Base-by-base conservation (phyloP, 1,140 invertebrate species). In the Globodera ellingtonae region DNA sequence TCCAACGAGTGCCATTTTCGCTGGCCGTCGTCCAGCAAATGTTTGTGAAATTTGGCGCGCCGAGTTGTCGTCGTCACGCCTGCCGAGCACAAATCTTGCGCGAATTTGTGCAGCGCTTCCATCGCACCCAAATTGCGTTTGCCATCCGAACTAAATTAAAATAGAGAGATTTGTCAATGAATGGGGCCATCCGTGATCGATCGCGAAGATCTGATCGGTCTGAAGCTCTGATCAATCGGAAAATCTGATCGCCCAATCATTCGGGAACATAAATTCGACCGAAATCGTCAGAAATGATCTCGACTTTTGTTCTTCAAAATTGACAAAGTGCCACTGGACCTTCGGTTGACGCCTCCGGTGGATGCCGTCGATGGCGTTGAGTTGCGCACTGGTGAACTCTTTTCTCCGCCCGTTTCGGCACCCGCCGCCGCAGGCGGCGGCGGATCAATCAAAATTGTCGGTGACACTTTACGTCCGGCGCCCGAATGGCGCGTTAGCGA, bases 1-100 rank as follows among this genome's bases (percentile, higher is more conserved):
- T 77, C 75, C 52, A 77, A 67, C 48, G 75, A 77, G 35, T 48
- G 52, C 75, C 75, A 77, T 24, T 77, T 77, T 8, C 75, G 69
- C 2, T 62, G 65, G 24, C 65, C 62, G 13, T 77, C 75, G 35
- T 59, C 75, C 24, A 77, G 24, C 46, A 62, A 77, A 48, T 62
- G 65, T 47, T 69, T 77, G 59, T 50, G 75, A 67, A 69, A 46
- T 47, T 77, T 77, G 74, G 74, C n/a, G 69, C 75, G 75, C 47
- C 75, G 65, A 4, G 35, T 35, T 1, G 13, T 44, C 35, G 67
- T 65, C 46, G 73, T 18, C 35, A 18, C 46, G 15, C n/a, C 65
- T 6, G 18, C 62, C 21, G 75, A n/a, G 21, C 75, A 77, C 21
- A 77, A n/a, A 47, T 77, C 75, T 7, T 77, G 75, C 48, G 75